Base-by-base conservation (phyloP, 2,797 vertebrate species). In the Odontamblyopus rebecca region DNA sequence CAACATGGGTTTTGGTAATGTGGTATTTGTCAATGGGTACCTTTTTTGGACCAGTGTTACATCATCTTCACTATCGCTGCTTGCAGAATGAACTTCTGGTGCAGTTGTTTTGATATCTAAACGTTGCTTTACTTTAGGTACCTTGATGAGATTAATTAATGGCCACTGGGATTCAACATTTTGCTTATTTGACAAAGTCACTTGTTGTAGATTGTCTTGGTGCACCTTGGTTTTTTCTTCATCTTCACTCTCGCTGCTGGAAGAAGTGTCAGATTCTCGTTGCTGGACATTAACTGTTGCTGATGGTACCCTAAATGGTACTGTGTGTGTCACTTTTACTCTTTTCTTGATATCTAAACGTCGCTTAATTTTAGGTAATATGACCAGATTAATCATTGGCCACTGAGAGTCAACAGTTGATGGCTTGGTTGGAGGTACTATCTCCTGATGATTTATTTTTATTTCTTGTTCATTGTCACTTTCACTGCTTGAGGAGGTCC, bases 51-150 rank as follows among this genome's bases (percentile, higher is more conserved):
- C 59, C 32, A 30, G 32, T 61, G 57, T 54, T 15, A 3, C 4
- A 27, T 38, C 63, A 44, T 41, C 61, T 1, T 83, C 72, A 71
- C 62, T 84, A n/a, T 82, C 71, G 62, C 80, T 86, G 26, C 67
- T 76, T 27, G 75, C 82, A 19, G 61, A 48, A 4, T 74, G 29
- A 51, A 16, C 2, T 12, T 32, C 30, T 54, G 53, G 61, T 19
- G n/a, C 26, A 35, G 53, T 48, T 66, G 68, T 29, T 38, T 70
- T 75, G 50, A 65, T 57, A 48, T 69, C 72, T 9, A 74, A 27
- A 7, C 29, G 60, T n/a, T 54, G 19, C 8, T 65, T 65, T 7
- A 65, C 0, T 48, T 65, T 48, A 13, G n/a, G 23, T 48, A 27
- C 23, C 26, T 27, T 26, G 5, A 27, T 13, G 4, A 65, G 63